Evolutionary conservation across 2,113 vertebrate genomes (phyloP).

Genomic region (Charina bottae): DNA sequence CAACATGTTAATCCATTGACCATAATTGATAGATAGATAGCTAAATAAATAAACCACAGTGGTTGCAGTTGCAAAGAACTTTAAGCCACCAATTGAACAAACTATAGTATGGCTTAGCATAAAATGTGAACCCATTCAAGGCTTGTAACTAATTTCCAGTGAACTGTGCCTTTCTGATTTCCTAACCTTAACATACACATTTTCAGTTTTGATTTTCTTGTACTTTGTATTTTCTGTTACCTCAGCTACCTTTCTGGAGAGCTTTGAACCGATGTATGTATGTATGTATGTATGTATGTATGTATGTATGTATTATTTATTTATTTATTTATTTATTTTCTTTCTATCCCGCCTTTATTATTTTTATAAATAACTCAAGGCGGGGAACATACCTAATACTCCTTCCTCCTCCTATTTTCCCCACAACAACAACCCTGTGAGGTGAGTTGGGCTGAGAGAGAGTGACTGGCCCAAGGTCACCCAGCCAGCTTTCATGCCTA

Average conservation of each 20-base stretch:
- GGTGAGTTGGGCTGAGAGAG: no score
- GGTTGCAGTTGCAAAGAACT: neutral
- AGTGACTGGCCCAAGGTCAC: no score
- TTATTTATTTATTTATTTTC: no score
- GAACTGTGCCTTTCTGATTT: neutral
- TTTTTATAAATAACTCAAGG: no score
- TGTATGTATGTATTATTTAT: no score
- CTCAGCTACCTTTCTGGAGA: neutral
- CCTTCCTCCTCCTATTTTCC: no score
- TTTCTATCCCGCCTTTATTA: no score
- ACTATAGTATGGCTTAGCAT: neutral
- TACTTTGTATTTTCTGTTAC: conserved; percentile 4
- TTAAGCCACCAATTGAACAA: neutral
- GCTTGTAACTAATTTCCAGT: neutral
- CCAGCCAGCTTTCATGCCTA: no score
- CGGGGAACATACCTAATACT: no score
- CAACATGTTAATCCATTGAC: neutral
- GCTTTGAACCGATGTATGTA: neutral
- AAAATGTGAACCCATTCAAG: neutral
- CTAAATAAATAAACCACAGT: neutral
- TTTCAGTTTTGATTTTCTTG: neutral
- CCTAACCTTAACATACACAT: neutral
- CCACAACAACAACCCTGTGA: no score
- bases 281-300: no score
- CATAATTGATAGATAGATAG: no score